A percentile compares a stretch with the other conserved stretches of the same genome.
phyloP scores from a whole-genome alignment of 2,113 vertebrate genomes.

The Excalfactoria chinensis region DNA sequence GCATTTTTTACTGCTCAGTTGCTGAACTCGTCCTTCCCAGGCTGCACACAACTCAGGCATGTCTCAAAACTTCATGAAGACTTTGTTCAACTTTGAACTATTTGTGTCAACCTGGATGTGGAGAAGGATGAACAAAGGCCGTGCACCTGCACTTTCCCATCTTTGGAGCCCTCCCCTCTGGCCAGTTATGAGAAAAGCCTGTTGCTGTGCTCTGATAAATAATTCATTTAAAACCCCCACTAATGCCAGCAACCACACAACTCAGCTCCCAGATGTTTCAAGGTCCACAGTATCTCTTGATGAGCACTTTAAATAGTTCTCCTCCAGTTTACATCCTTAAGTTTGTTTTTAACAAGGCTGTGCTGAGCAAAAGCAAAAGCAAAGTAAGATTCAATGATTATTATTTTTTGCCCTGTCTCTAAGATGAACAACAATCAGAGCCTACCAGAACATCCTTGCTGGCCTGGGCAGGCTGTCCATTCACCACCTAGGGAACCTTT shows the following conservation, averaged over 20 bases:
- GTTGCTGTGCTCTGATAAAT: background rate
- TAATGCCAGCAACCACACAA: background rate
- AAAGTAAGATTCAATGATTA: background rate
- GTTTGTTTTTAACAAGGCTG: background rate
- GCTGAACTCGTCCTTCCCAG: background rate
- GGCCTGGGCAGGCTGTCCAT: background rate
- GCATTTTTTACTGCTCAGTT: background rate
- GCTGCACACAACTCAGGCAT: background rate
- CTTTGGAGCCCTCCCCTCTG: background rate
- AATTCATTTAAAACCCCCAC: background rate
- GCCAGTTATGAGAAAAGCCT: background rate
- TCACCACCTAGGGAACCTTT: background rate
- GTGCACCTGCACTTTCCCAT: background rate
- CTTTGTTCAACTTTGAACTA: background rate
- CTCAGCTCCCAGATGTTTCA: background rate
- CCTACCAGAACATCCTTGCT: background rate
- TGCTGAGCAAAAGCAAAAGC: background rate
- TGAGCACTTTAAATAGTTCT: background rate
- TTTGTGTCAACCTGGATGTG: background rate
- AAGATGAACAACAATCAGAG: background rate
- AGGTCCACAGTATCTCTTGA: background rate
- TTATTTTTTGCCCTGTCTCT: background rate
- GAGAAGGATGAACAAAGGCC: background rate
- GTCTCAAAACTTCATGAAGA: background rate
- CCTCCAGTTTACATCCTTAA: background rate